Conservation (phyloP, 2,888 invertebrate genomes). For the Diabrotica balteata region DNA sequence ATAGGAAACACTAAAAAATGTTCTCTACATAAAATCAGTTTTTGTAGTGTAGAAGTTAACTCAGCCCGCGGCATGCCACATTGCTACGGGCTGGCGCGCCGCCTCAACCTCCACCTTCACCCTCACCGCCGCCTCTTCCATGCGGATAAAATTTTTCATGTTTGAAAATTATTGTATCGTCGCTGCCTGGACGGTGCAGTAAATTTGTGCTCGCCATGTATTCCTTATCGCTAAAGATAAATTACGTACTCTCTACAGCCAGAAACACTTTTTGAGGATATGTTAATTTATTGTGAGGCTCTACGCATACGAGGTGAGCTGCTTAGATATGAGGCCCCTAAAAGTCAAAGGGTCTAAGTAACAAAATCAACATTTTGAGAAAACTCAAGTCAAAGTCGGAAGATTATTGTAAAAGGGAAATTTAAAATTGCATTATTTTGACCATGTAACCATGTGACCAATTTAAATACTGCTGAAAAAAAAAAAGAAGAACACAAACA, state of each 20-base stretch:
- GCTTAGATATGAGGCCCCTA: too few relatives aligned
- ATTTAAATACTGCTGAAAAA: too few relatives aligned
- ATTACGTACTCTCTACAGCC: slow-evolving; percentile 42
- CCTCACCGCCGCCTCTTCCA: slow-evolving; percentile 1
- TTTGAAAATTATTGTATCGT: slow-evolving; percentile 44
- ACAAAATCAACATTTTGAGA: too few relatives aligned
- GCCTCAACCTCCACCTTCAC: too few relatives aligned
- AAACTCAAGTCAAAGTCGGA: too few relatives aligned
- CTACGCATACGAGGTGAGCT: slow-evolving; percentile 1
- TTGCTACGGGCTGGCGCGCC: neutral
- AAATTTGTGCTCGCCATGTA: slow-evolving; percentile 47
- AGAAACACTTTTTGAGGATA: slow-evolving; percentile 47
- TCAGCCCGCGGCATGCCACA: neutral
- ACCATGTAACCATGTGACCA: too few relatives aligned
- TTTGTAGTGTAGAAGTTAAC: neutral
- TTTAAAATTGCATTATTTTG: too few relatives aligned
- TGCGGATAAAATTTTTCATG: slow-evolving; percentile 51
- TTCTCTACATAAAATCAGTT: neutral
- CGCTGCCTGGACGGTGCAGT: slow-evolving; percentile 39
- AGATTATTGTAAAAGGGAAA: too few relatives aligned
- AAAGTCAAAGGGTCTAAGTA: too few relatives aligned
- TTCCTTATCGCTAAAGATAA: slow-evolving; percentile 53
- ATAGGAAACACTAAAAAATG: neutral
- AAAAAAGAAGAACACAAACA: too few relatives aligned
- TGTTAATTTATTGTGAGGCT: slow-evolving; percentile 25